Evolutionary conservation across 1,140 invertebrate species (phyloP).

Genomic region (Rhizoglyphus robini): DNA sequence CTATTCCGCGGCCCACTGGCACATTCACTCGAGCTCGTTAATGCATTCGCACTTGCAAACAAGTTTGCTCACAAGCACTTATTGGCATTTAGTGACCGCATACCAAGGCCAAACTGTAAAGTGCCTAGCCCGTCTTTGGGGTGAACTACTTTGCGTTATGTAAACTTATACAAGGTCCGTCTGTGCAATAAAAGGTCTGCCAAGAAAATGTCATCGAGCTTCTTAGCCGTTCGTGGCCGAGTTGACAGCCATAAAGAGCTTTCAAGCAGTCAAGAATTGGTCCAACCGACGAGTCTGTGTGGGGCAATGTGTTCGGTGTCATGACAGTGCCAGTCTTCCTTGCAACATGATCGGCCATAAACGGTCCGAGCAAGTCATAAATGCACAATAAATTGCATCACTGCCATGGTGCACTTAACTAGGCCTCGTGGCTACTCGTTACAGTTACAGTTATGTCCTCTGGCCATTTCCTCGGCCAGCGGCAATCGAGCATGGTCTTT

Average conservation of each 20-base stretch:
- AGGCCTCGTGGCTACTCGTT: neutral
- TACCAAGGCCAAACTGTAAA: neutral
- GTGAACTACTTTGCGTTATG: neutral
- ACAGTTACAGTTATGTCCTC: too few species aligned
- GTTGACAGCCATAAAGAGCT: neutral
- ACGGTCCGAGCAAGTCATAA: constrained; percentile 17
- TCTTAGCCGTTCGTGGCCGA: neutral
- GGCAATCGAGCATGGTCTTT: too few species aligned
- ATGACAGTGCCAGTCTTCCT: neutral
- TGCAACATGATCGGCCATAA: neutral
- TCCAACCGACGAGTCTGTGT: neutral
- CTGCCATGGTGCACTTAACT: neutral
- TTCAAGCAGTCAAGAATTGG: neutral
- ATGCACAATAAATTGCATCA: constrained; percentile 21
- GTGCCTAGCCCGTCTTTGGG: too few species aligned
- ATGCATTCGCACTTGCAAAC: too few species aligned
- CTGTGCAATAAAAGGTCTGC: too few species aligned
- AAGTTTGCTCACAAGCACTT: too few species aligned
- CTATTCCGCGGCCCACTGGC: too few species aligned
- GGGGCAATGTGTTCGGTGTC: constrained; percentile 3
- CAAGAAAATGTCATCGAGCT: neutral
- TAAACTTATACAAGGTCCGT: neutral
- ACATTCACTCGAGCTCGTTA: too few species aligned
- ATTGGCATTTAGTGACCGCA: too few species aligned
- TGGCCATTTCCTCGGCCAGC: too few species aligned